Evolutionary conservation across 2,888 invertebrate genomes (phyloP), one percentile per base, ranked within the genome.

Genomic region (Drosophila maculinotata): DNA sequence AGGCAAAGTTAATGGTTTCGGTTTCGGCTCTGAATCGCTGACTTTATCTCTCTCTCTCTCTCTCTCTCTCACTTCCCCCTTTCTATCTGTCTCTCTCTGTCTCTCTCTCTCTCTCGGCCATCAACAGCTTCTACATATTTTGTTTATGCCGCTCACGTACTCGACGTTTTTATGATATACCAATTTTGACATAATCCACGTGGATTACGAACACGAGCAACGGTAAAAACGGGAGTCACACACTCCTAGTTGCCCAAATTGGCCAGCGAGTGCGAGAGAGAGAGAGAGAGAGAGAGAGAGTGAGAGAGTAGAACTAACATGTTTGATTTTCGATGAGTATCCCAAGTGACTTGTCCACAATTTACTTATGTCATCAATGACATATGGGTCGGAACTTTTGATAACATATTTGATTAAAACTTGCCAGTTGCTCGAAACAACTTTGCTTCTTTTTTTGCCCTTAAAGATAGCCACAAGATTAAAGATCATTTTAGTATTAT

Each of bases 111-210:
- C 23, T 9, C 9, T n/a, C 3, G 8, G 26, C 10, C 28, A 17
- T 12, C 15, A 45, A 39, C 25, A 26, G 52, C 39, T 51, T 58
- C 47, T 41, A 49, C 70, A 57, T 47, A 42, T 52, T 58, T 80
- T 70, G 51, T 44, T 20, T 26, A 77, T 79, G 57, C 77, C 10
- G 30, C 76, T 83, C 89, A 89, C 89, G 89, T 89, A 88, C 82
- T 69, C 83, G 79, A 87, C 89, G 88, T 89, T 87, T 89, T 87
- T 89, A 88, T 89, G 89, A 89, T 89, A 89, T 89, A 89, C 89
- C 89, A 87, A 89, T 89, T 89, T 84, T 87, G 85, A 85, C 87
- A 88, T 89, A 89, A 89, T 89, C 89, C 89, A 85, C 82, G 76
- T 74, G 85, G 85, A 85, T 87, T 87, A 81, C 85, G 72, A 79